These are phyloP conservation scores for Lepus europaeus DNA, from an alignment of 2,113 vertebrate species.

Conservation along the genomic window DNA sequence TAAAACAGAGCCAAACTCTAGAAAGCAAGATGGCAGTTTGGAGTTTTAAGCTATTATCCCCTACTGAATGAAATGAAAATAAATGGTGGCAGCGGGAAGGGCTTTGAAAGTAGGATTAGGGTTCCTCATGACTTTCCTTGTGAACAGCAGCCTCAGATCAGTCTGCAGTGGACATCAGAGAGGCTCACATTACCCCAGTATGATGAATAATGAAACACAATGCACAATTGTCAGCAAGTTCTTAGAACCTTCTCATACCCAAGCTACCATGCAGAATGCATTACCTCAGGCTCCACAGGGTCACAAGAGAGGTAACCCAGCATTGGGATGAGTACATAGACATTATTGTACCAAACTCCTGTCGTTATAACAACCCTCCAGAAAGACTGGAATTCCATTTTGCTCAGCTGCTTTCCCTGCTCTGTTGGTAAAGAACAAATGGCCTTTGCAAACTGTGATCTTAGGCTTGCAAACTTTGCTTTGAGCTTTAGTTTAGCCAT, in stretches of 20 bases:
- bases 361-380: slow-evolving; percentile 81
- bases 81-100: background rate
- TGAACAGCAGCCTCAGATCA: slow-evolving; percentile 73
- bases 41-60: slow-evolving; percentile 16
- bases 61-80: slow-evolving; percentile 11
- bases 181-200: slow-evolving; percentile 75
- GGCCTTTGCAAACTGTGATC: slow-evolving; percentile 49
- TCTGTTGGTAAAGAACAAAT: slow-evolving; percentile 57
- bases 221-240: slow-evolving; percentile 79
- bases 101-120: slow-evolving; percentile 63
- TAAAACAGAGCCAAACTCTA: slow-evolving; percentile 47
- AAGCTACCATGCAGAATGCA: slow-evolving; percentile 83
- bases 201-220: slow-evolving; percentile 85
- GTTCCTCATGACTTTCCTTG: slow-evolving; percentile 81
- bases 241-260: slow-evolving; percentile 82
- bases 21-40: slow-evolving; percentile 41
- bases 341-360: slow-evolving; percentile 80
- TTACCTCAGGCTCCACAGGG: slow-evolving; percentile 85
- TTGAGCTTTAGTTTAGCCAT: background rate
- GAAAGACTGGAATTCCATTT: slow-evolving; percentile 79
- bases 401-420: slow-evolving; percentile 66
- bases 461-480: background rate
- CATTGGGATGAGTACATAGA: slow-evolving; percentile 83
- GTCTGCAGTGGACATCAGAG: slow-evolving; percentile 64
- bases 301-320: slow-evolving; percentile 86